Percentiles rank a stretch among this genome's conserved stretches.
Conservation (phyloP, 2,113 vertebrate species). For the Coracopsis vasa region DNA sequence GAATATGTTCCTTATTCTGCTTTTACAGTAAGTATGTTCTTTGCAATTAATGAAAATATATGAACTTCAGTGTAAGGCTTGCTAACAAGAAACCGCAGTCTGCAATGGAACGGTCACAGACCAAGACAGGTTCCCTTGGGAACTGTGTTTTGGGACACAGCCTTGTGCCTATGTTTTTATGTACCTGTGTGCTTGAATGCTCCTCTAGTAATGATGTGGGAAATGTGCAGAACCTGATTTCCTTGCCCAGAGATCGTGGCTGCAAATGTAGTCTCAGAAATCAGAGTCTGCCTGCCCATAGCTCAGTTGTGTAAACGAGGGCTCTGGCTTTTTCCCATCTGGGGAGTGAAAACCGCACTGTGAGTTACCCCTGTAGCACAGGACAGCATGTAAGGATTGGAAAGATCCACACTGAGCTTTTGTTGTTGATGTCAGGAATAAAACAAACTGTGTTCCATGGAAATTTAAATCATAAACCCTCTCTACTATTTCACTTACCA, state of each 20-base stretch:
- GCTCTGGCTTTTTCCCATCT: neutral
- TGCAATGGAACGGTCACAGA: neutral
- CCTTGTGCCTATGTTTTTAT: neutral
- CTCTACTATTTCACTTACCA: rapidly evolving
- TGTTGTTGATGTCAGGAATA: neutral
- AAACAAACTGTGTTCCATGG: rapidly evolving
- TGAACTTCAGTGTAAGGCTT: neutral
- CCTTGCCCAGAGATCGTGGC: rapidly evolving
- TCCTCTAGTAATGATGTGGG: neutral
- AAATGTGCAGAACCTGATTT: rapidly evolving
- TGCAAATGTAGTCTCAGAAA: rapidly evolving
- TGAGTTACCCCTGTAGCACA: neutral
- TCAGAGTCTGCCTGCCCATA: rapidly evolving
- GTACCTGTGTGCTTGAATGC: rapidly evolving
- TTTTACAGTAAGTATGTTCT: neutral
- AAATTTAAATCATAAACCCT: neutral
- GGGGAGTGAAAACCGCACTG: neutral
- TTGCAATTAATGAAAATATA: neutral
- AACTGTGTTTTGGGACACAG: neutral
- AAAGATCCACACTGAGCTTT: neutral
- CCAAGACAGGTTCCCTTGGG: neutral
- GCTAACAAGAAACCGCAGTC: neutral
- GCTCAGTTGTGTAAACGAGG: neutral
- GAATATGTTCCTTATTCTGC: neutral
- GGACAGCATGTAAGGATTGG: rapidly evolving